Conservation (phyloP, 2,888 invertebrate species). For the Taphrorychus bicolor region DNA sequence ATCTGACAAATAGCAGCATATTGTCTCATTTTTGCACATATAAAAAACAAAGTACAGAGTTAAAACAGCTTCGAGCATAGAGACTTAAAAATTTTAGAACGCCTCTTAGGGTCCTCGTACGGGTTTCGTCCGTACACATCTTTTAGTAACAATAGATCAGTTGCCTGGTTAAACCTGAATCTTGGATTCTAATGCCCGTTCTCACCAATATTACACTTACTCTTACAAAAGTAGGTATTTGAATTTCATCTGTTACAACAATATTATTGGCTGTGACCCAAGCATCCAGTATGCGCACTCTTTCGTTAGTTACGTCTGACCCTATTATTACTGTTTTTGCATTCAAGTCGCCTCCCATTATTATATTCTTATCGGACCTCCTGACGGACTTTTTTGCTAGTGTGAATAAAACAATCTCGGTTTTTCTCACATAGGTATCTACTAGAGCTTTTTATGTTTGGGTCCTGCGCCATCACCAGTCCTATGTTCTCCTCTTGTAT, state of each 20-base stretch:
- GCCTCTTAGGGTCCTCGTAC: background rate
- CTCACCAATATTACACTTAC: too few species aligned
- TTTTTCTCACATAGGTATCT: background rate
- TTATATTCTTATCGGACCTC: background rate
- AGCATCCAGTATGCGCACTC: background rate
- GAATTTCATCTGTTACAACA: background rate
- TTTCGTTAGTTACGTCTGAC: background rate
- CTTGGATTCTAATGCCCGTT: too few species aligned
- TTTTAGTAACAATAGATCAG: too few species aligned
- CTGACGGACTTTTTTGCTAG: background rate
- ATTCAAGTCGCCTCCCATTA: too few species aligned
- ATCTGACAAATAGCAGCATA: too few species aligned
- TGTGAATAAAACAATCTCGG: background rate
- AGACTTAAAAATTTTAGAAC: background rate
- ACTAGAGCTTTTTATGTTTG: background rate
- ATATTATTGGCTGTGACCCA: background rate
- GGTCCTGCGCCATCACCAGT: background rate
- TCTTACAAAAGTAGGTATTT: background rate
- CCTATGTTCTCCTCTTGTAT: too few species aligned
- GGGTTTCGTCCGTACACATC: too few species aligned
- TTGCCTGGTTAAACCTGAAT: too few species aligned
- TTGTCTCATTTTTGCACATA: too few species aligned
- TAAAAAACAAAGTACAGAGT: too few species aligned
- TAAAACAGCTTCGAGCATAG: too few species aligned
- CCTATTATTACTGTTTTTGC: background rate